phyloP scores from a whole-genome alignment of 2,797 vertebrate species.

The Chloroceryle inda region DNA sequence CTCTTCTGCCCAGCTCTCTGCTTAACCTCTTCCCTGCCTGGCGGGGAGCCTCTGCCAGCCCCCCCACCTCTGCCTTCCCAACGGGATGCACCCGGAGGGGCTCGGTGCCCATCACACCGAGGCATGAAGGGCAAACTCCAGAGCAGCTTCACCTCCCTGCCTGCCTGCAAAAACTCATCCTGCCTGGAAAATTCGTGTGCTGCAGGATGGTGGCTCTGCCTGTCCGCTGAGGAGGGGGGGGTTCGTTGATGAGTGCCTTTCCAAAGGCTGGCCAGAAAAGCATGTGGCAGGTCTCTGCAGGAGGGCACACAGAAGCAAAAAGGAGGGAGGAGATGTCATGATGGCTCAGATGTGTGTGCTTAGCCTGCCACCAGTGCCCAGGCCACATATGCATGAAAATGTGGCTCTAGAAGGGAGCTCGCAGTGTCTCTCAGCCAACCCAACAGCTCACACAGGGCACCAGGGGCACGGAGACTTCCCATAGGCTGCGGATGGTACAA shows the following conservation, averaged over 20 bases:
- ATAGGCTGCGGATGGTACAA: neutral
- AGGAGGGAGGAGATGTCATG: neutral
- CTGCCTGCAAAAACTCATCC: neutral
- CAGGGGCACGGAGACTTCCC: neutral
- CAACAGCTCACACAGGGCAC: neutral
- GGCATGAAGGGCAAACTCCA: neutral
- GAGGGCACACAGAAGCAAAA: neutral
- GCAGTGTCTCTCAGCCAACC: neutral
- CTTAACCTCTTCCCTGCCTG: slow-evolving; percentile 46
- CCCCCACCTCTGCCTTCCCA: neutral
- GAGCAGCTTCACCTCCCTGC: neutral
- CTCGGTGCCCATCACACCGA: neutral
- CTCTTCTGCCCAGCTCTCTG: neutral
- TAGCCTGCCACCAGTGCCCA: neutral
- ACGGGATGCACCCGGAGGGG: accelerated
- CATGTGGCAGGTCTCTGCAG: accelerated
- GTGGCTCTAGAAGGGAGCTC: neutral
- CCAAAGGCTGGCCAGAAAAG: neutral
- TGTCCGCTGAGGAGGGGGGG: accelerated
- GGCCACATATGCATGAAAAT: neutral
- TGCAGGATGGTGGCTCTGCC: neutral
- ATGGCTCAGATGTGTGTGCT: accelerated
- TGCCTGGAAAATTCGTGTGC: neutral
- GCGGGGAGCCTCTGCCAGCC: neutral
- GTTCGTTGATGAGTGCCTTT: accelerated